These are phyloP conservation scores for Drosophila neonasuta DNA, from an alignment of 2,888 invertebrate species.

Conservation along the genomic window DNA sequence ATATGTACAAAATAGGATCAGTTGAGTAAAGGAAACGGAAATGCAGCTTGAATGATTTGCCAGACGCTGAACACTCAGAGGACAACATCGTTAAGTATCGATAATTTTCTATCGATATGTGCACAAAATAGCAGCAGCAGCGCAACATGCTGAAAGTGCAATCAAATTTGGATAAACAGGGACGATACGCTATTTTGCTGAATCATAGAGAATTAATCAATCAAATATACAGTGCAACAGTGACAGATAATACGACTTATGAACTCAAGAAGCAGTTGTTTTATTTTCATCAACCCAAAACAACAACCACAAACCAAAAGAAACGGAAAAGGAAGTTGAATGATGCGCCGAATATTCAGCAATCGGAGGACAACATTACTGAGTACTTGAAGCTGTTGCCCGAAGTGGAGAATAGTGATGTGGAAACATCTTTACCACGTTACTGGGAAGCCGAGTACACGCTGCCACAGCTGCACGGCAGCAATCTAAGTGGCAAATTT, in stretches of 20 bases:
- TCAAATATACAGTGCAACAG: constrained; percentile 45
- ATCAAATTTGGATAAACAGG: constrained; percentile 22
- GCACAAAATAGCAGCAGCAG: neutral
- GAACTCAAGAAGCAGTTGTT: constrained; percentile 69
- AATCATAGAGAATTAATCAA: constrained; percentile 74
- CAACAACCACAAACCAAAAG: neutral
- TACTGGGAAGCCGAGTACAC: constrained; percentile 72
- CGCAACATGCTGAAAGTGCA: constrained; percentile 58
- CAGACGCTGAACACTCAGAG: too few species aligned
- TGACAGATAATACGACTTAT: constrained; percentile 25
- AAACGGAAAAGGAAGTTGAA: constrained; percentile 49
- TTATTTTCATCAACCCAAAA: constrained; percentile 57
- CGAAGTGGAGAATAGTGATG: neutral
- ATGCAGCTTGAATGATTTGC: too few species aligned
- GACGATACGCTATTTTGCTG: constrained; percentile 60
- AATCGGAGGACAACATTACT: constrained; percentile 27
- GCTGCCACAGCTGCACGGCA: constrained; percentile 83
- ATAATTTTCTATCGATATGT: constrained; percentile 18
- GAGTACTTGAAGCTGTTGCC: constrained; percentile 45
- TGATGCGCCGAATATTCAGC: neutral
- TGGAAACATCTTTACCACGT: constrained; percentile 42
- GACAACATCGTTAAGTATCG: too few species aligned
- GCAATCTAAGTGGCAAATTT: constrained; percentile 84
- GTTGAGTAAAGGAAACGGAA: too few species aligned
- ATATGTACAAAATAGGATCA: too few species aligned